Percentiles rank a stretch among this genome's conserved stretches.
phyloP scores from a whole-genome alignment of 1,140 invertebrate species.

The Conus betulinus region DNA sequence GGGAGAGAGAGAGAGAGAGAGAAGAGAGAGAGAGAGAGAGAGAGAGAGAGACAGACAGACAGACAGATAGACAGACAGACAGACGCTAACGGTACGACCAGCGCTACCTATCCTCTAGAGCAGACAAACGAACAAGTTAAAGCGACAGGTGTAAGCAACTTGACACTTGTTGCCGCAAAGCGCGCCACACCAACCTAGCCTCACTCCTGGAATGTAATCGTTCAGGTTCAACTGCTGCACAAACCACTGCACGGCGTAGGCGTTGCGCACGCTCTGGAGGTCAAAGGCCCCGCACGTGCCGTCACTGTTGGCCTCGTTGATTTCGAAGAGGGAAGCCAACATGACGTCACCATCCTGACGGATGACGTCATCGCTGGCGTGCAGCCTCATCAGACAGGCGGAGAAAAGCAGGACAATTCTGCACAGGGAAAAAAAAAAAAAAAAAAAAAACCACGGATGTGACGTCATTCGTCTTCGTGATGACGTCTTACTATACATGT shows the following conservation, averaged over 20 bases:
- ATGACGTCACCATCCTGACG: conserved; percentile 29
- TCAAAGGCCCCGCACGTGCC: conserved; percentile 18
- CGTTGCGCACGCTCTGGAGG: background rate
- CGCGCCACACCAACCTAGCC: background rate
- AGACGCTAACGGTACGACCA: too few species aligned
- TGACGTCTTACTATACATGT: too few species aligned
- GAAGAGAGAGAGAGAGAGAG: too few species aligned
- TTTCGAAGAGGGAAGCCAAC: background rate
- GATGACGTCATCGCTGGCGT: background rate
- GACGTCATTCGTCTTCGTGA: background rate
- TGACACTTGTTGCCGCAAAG: too few species aligned
- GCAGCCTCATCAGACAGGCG: background rate
- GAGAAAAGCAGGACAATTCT: background rate
- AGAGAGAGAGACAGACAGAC: too few species aligned
- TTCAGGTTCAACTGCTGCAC: background rate
- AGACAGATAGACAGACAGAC: too few species aligned
- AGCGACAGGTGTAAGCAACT: too few species aligned
- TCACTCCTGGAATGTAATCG: background rate
- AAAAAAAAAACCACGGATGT: too few species aligned
- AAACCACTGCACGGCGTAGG: conserved; percentile 6
- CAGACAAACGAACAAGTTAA: too few species aligned
- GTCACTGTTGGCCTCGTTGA: background rate
- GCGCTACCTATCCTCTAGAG: too few species aligned
- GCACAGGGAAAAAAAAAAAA: background rate
- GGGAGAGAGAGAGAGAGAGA: too few species aligned